These are phyloP conservation scores for Manis pentadactyla DNA, from an alignment of 2,797 vertebrate species.

Conservation along the genomic window DNA sequence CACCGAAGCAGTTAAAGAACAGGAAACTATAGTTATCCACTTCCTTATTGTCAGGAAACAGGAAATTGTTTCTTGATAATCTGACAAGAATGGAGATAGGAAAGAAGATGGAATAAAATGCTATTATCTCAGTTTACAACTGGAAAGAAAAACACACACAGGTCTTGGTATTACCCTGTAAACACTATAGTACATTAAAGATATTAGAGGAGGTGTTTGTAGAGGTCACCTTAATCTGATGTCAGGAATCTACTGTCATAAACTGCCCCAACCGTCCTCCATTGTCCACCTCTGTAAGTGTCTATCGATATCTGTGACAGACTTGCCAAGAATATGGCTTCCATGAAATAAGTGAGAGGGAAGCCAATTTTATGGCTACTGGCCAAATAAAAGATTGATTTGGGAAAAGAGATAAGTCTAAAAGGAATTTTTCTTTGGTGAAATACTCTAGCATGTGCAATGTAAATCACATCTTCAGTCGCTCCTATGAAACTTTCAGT, in stretches of 20 bases:
- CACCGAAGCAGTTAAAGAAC: constrained; percentile 42
- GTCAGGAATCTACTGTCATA: not conserved
- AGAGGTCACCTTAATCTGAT: not conserved
- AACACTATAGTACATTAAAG: not conserved
- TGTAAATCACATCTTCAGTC: not conserved
- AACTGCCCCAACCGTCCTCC: not conserved
- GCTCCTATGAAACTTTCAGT: constrained; percentile 6
- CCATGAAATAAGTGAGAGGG: not conserved
- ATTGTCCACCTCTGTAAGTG: not conserved
- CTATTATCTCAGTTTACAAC: not conserved
- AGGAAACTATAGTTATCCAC: not conserved
- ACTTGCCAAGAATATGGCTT: constrained; percentile 20
- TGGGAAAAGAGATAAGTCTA: not conserved
- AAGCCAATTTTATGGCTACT: not conserved
- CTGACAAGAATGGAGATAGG: constrained; percentile 25
- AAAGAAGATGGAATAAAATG: constrained; percentile 38
- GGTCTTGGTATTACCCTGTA: not conserved
- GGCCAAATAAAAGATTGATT: not conserved
- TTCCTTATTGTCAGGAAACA: constrained; percentile 43
- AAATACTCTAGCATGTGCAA: not conserved
- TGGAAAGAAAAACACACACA: constrained; percentile 26
- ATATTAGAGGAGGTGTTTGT: not conserved
- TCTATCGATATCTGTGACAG: not conserved
- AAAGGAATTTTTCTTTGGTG: not conserved
- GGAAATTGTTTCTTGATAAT: constrained; percentile 35